Evolutionary conservation across 2,797 vertebrate genomes (phyloP).

Genomic region (Protonibea diacanthus): DNA sequence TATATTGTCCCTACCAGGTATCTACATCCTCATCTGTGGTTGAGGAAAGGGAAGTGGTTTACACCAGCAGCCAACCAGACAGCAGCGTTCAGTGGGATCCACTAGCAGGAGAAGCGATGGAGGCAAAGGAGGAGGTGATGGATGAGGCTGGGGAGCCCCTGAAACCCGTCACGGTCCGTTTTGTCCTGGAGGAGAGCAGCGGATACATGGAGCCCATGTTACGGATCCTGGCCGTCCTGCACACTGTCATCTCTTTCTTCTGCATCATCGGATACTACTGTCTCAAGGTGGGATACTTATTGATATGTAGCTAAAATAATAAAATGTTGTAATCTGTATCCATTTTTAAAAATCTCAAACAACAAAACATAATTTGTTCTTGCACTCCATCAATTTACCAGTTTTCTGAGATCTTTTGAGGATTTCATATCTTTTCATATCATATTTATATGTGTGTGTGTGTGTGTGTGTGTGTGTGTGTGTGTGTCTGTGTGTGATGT

Average conservation of each 20-base stretch:
- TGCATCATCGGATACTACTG: conserved; percentile 99
- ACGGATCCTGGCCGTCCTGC: conserved; percentile 91
- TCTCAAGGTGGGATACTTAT: conserved; percentile 85
- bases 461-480: neutral
- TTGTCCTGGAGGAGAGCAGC: conserved; percentile 95
- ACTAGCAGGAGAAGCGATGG: conserved; percentile 61
- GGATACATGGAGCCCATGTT: conserved; percentile 97
- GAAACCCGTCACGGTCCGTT: conserved; percentile 88
- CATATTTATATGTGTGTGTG: neutral
- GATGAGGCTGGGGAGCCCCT: conserved; percentile 41
- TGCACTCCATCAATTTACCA: too few relatives aligned
- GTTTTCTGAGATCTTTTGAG: neutral
- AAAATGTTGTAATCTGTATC: neutral
- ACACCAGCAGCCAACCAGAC: conserved; percentile 72
- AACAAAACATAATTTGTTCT: neutral
- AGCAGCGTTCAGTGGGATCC: conserved; percentile 79
- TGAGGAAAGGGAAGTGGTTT: conserved; percentile 88
- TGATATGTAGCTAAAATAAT: neutral
- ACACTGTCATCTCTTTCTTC: conserved; percentile 97
- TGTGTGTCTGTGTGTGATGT: neutral
- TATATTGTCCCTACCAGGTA: conserved; percentile 82
- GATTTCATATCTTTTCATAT: too few relatives aligned
- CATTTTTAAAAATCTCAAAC: neutral
- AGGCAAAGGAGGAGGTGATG: conserved; percentile 41
- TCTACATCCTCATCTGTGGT: conserved; percentile 91